Percentiles rank a stretch among this genome's conserved stretches.
phyloP scores from a whole-genome alignment of 1,140 invertebrate genomes.

The Drosophila kohkoa region DNA sequence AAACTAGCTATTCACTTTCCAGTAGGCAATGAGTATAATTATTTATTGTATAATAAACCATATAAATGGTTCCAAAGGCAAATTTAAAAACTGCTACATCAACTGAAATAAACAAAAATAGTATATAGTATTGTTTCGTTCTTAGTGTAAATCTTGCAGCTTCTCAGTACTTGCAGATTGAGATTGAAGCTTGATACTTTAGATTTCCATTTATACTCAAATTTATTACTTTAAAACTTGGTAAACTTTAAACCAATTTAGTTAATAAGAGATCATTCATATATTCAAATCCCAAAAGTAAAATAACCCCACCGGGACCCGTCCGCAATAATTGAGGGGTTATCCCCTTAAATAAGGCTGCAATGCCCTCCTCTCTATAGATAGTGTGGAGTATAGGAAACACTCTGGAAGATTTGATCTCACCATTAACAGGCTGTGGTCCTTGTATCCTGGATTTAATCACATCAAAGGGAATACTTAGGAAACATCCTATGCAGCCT shows the following conservation, averaged over 20 bases:
- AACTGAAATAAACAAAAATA: too few relatives aligned
- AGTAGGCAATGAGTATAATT: background rate
- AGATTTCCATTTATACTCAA: too few relatives aligned
- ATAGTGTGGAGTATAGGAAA: slow-evolving; percentile 91
- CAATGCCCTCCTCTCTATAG: slow-evolving; percentile 94
- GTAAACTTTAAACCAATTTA: slow-evolving; percentile 20
- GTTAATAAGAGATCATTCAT: slow-evolving; percentile 88
- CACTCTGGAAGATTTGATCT: slow-evolving; percentile 91
- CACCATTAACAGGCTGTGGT: slow-evolving; percentile 90
- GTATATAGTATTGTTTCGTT: too few relatives aligned
- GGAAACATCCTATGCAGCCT: slow-evolving; percentile 89
- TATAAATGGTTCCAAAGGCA: too few relatives aligned
- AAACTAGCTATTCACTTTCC: background rate
- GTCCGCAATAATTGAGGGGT: slow-evolving; percentile 10
- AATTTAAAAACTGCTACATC: too few relatives aligned
- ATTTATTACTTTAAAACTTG: background rate
- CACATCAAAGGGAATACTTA: slow-evolving; percentile 98
- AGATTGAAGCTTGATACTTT: too few relatives aligned
- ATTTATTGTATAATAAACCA: too few relatives aligned
- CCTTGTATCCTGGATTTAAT: slow-evolving; percentile 97
- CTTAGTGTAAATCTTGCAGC: too few relatives aligned
- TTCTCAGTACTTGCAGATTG: too few relatives aligned
- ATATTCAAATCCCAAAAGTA: slow-evolving; percentile 94
- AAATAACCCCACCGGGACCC: slow-evolving; percentile 87
- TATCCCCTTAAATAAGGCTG: slow-evolving; percentile 95